Evolutionary conservation across 1,140 invertebrate genomes (phyloP), one percentile per base, ranked within the genome.

Genomic region (Zaprionus tsacasi): DNA sequence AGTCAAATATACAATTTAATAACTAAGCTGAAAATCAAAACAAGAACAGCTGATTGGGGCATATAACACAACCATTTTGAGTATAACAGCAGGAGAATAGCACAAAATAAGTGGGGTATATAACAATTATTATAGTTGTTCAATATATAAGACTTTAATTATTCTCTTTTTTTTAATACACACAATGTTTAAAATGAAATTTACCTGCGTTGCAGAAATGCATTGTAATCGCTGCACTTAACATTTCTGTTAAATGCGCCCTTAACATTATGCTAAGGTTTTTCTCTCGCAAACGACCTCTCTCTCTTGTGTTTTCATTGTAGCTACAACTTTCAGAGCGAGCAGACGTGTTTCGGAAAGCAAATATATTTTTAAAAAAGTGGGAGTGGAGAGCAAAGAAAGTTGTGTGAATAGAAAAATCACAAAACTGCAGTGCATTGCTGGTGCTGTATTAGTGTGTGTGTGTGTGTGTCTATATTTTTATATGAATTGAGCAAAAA

Each of bases 351-450:
- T 33, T 1, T 4, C 68, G 73, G 61, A 65, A 35, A 54, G 15
- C 1, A 45, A 45, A 45, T 59, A 56, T 11, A 15, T 21, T 48
- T 40, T 2, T 2, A 2, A 35, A 25, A 58, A 75, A 71, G 55
- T 70, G 66, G 72, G 59, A 75, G 72, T 75, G 60, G 69, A 65
- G 55, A 76, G 72, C 52, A 54, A 76, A 76, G 59, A 76, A 76
- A 74, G 71, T 74, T 73, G 65, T 74, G 65, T 69, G 66, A 75
- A 75, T 52, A 75, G 54, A 63, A 75, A 70, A 75, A 70, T 70
- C 66, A 57, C 21, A 75, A 75, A 75, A 76, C 60, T 76, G 68
- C 68, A 71, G 36, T 75, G 73, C 40, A 65, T 58, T 66, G 45
- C 59, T 63, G 11, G 38, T 59, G 55, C 36, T 65, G 54, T 70